Evolutionary conservation across 1,140 invertebrate species (phyloP), one percentile per base, ranked within the genome.

Genomic region (Lepidotrigona ventralis): DNA sequence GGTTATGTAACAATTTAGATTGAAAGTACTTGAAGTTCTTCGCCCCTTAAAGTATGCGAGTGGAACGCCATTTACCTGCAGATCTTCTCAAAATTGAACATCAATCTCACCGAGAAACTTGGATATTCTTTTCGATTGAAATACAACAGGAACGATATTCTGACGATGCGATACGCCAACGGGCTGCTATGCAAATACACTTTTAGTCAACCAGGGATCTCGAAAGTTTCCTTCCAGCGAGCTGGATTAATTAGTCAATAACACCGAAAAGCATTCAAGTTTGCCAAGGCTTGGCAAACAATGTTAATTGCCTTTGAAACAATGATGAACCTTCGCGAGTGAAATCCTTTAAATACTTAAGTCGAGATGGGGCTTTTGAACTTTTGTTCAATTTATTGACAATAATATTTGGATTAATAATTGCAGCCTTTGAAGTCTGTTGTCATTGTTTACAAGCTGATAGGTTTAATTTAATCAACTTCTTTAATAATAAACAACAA

Each of bases 181-280:
- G 17, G 17, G 2, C 46, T 17, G 2, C 19, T 8, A 58, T 73
- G 56, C 69, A 73, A 80, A 63, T 63, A 56, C 19, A 11, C 15
- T 9, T 29, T 33, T 17, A 69, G 21, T 14, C 21, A 23, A 12
- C 39, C 15, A 26, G 15, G 70, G 53, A 71, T 71, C 11, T 53
- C 2, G 11, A 71, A n/a, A 51, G 69, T 70, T 70, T 56, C n/a
- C n/a, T 12, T n/a, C 11, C 21, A 21, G 14, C 5, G 3, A 56
- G 17, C 29, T 23, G 11, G 15, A 64, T 26, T 81, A 80, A 80
- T 74, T 54, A 74, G 64, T 81, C 79, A 26, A 74, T 33, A 64
- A 53, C 29, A 15, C 14, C 39, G 6, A 71, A 53, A 29, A 66
- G 23, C 33, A 17, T 29, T 51, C 58, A 70, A 71, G 46, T 46